A percentile compares a stretch with the other conserved stretches of the same genome.
phyloP scores from a whole-genome alignment of 2,113 vertebrate genomes.

The Sinocyclocheilus grahami region DNA sequence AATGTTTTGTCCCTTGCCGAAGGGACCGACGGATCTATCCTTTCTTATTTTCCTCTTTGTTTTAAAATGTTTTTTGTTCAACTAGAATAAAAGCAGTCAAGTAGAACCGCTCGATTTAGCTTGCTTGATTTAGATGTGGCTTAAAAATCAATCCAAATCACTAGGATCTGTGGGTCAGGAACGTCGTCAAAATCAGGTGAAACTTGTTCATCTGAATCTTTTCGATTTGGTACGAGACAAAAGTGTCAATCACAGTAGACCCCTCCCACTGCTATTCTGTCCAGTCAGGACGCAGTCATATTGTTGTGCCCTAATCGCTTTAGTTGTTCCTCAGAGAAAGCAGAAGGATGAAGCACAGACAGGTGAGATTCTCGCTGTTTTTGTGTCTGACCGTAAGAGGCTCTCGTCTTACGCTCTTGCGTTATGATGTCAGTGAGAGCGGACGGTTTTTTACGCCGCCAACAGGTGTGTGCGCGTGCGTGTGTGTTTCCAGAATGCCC shows the following conservation, averaged over 20 bases:
- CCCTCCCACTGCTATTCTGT: neutral
- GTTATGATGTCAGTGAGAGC: constrained; percentile 44
- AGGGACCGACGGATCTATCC: constrained; percentile 8
- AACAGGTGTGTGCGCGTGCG: constrained; percentile 35
- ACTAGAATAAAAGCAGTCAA: constrained; percentile 26
- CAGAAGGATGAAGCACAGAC: constrained; percentile 20
- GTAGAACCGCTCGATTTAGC: constrained; percentile 19
- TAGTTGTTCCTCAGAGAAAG: neutral
- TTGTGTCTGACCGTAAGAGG: constrained; percentile 36
- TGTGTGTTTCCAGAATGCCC: constrained; percentile 45
- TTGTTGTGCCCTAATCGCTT: neutral
- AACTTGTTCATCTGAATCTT: neutral
- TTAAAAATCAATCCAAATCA: neutral
- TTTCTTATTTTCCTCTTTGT: constrained; percentile 12
- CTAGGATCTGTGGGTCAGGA: neutral
- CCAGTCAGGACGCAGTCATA: constrained; percentile 1
- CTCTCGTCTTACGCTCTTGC: constrained; percentile 33
- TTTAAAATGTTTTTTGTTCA: constrained; percentile 44
- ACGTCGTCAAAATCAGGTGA: neutral
- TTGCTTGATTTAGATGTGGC: constrained; percentile 28
- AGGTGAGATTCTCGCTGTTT: constrained; percentile 54
- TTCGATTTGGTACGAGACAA: neutral
- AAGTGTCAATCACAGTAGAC: neutral
- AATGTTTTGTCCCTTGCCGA: constrained; percentile 1
- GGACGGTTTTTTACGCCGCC: constrained; percentile 21